Evolutionary conservation across 2,797 vertebrate species (phyloP).

Genomic region (Leptoclinus maculatus): DNA sequence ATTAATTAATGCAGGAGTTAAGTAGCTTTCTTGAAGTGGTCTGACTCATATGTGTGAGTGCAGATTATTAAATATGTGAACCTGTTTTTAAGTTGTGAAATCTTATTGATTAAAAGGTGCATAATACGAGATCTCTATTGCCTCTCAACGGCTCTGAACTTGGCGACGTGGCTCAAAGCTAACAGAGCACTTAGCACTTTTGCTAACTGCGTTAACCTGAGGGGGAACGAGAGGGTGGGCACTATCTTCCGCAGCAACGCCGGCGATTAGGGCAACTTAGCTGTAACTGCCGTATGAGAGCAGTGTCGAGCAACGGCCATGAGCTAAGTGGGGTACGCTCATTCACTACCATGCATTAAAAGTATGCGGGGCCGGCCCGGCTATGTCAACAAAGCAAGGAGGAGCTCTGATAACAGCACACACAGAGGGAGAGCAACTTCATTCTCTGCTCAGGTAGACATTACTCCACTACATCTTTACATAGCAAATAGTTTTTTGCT

Average conservation of each 20-base stretch:
- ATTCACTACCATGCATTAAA: background rate
- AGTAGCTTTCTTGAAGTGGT: conserved; percentile 43
- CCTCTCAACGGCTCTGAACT: no score
- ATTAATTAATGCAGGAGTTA: conserved; percentile 47
- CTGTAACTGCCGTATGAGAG: no score
- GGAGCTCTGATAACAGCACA: background rate
- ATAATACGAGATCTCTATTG: no score
- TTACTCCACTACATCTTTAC: background rate
- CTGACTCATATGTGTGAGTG: conserved; percentile 25
- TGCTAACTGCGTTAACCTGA: no score
- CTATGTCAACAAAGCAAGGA: background rate
- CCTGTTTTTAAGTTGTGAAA: conserved; percentile 8
- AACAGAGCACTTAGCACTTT: no score
- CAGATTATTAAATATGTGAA: conserved; percentile 1
- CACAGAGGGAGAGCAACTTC: background rate
- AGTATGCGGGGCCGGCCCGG: background rate
- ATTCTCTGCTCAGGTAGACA: background rate
- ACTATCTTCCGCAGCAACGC: no score
- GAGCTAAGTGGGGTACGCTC: background rate
- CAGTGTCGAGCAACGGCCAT: no score
- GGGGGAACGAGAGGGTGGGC: no score
- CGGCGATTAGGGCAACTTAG: no score
- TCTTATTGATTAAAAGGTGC: background rate
- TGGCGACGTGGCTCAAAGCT: no score
- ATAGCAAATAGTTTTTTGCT: background rate